Percentiles rank a stretch among this genome's conserved stretches.
Conservation (phyloP, 2,113 vertebrate species). For the Lipotes vexillifer region DNA sequence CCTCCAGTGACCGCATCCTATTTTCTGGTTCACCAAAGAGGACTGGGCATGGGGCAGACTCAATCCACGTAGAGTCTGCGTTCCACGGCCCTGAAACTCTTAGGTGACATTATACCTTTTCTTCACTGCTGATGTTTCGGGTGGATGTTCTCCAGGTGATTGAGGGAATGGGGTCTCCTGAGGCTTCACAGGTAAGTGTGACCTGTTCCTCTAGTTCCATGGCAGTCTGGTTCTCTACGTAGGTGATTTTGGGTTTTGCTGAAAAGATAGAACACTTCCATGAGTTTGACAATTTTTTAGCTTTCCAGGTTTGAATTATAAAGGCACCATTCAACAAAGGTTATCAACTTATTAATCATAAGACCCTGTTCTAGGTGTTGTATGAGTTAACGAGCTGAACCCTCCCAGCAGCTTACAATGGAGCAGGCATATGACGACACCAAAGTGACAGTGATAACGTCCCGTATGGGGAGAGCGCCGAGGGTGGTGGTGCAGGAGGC, state of each 20-base stretch:
- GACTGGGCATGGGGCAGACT: conserved; percentile 16
- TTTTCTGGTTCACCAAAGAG: not conserved
- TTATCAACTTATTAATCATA: not conserved
- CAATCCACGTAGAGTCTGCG: not conserved
- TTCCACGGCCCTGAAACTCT: not conserved
- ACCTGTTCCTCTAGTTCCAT: conserved; percentile 96
- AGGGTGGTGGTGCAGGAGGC: not conserved
- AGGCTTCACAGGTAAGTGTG: conserved; percentile 95
- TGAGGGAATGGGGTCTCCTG: conserved; percentile 94
- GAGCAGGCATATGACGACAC: not conserved
- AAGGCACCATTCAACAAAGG: not conserved
- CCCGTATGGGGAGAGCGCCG: fast-evolving
- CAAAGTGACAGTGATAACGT: not conserved
- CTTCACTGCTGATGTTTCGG: conserved; percentile 91
- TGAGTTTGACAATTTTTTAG: not conserved
- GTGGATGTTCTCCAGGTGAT: conserved; percentile 93
- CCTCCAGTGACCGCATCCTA: not conserved
- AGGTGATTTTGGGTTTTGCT: conserved; percentile 98
- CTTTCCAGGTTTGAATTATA: not conserved
- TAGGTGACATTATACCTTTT: conserved; percentile 87
- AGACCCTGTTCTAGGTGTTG: not conserved
- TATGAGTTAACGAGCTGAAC: not conserved
- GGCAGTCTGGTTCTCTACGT: conserved; percentile 92
- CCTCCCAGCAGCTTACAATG: too few relatives aligned
- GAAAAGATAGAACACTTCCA: conserved; percentile 45